A percentile compares a stretch with the other conserved stretches of the same genome.
Evolutionary conservation across 2,113 vertebrate genomes (phyloP).

Genomic region (Acanthisitta chloris): DNA sequence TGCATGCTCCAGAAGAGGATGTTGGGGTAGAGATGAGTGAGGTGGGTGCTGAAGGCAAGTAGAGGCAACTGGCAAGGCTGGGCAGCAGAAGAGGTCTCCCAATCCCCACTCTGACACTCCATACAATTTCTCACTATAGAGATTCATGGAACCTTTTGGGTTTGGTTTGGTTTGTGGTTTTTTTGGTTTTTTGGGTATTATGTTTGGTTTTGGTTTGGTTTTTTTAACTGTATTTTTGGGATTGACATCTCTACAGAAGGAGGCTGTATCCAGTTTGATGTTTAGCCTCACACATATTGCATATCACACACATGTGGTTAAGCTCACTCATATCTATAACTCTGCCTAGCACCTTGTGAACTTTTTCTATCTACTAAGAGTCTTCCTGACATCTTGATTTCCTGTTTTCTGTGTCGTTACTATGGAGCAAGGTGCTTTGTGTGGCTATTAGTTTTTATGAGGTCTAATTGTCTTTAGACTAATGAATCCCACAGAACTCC

Average conservation of each 20-base stretch:
- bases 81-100: not conserved
- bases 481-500: not conserved
- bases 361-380: not conserved
- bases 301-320: not conserved
- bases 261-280: not conserved
- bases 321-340: not conserved
- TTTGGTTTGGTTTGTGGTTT: too few species aligned
- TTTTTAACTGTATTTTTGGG: not conserved
- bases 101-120: not conserved
- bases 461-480: not conserved
- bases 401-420: not conserved
- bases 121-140: not conserved
- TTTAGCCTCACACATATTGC: not conserved
- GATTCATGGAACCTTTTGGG: not conserved
- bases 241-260: not conserved
- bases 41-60: not conserved
- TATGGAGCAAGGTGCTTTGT: not conserved
- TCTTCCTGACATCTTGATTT: not conserved
- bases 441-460: not conserved
- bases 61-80: not conserved
- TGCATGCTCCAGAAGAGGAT: not conserved
- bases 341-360: not conserved
- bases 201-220: not conserved
- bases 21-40: fast-evolving
- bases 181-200: not conserved